Percentiles rank a stretch among this genome's conserved stretches.
Evolutionary conservation across 2,888 invertebrate genomes (phyloP).

Genomic region (Xanthorhoe spadicearia): DNA sequence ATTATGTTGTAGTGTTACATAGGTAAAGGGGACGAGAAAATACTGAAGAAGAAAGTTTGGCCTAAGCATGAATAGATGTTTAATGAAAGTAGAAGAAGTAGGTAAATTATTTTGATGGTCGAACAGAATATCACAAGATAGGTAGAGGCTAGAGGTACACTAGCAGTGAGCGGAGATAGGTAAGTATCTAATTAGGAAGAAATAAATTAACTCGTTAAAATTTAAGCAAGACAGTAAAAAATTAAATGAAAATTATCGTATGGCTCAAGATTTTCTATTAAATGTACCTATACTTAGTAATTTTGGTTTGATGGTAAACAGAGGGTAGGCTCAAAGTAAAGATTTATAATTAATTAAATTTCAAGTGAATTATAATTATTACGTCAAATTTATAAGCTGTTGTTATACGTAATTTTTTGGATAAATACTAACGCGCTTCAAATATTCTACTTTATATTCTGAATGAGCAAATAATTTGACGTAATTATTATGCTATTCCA

Average conservation of each 20-base stretch:
- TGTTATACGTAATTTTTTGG: no score
- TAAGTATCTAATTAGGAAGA: slow-evolving; percentile 12
- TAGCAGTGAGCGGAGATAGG: slow-evolving; percentile 6
- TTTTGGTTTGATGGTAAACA: slow-evolving; percentile 2
- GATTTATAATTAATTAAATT: slow-evolving; percentile 1
- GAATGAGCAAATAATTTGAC: neutral
- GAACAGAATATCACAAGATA: slow-evolving; percentile 2
- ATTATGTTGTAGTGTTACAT: slow-evolving; percentile 56
- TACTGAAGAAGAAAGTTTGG: slow-evolving; percentile 54
- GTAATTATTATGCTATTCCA: slow-evolving; percentile 15
- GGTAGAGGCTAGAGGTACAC: neutral
- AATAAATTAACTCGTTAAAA: slow-evolving; percentile 9
- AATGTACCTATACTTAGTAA: slow-evolving; percentile 1
- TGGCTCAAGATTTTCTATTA: slow-evolving; percentile 15
- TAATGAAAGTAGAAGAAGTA: slow-evolving; percentile 19
- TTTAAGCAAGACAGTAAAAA: slow-evolving; percentile 9
- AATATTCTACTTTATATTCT: neutral
- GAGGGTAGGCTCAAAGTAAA: neutral
- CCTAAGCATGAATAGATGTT: slow-evolving; percentile 58
- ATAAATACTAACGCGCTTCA: neutral
- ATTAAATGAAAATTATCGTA: slow-evolving; percentile 10
- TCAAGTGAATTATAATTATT: slow-evolving; percentile 8
- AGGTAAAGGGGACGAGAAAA: slow-evolving; percentile 46
- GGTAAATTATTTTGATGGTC: slow-evolving; percentile 25
- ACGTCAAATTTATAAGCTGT: neutral